These are phyloP conservation scores for Monarcha castaneiventris DNA, from an alignment of 2,113 vertebrate species.

Conservation along the genomic window DNA sequence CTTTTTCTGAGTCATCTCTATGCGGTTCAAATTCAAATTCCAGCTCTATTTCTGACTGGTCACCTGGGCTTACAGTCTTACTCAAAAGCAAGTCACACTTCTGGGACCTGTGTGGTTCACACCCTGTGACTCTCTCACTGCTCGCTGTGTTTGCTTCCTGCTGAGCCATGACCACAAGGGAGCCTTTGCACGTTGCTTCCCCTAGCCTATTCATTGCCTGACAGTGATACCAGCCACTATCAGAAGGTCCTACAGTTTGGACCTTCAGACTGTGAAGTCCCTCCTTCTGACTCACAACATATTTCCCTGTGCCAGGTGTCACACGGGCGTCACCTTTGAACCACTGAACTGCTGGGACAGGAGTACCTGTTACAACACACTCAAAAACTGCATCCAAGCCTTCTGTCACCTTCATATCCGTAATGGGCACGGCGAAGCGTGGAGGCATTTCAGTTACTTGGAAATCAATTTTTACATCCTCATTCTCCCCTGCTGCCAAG, in stretches of 20 bases:
- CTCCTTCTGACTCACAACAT: constrained; percentile 80
- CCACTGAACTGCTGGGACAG: constrained; percentile 88
- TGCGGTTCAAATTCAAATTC: constrained; percentile 83
- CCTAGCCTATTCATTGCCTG: constrained; percentile 86
- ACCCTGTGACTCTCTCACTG: constrained; percentile 61
- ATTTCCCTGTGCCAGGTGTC: constrained; percentile 78
- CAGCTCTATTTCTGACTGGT: constrained; percentile 84
- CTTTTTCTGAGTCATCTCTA: constrained; percentile 77
- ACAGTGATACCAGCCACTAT: constrained; percentile 86
- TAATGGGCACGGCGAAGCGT: constrained; percentile 87
- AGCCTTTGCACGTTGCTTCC: constrained; percentile 86
- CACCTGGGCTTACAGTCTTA: constrained; percentile 70
- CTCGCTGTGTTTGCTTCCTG: constrained; percentile 59
- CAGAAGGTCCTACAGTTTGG: constrained; percentile 73
- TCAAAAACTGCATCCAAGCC: constrained; percentile 87
- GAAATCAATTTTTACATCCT: constrained; percentile 91
- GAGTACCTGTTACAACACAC: constrained; percentile 90
- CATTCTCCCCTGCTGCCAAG: constrained; percentile 75
- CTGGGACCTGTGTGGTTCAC: constrained; percentile 69
- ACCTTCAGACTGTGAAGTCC: constrained; percentile 88
- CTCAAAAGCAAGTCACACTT: constrained; percentile 81
- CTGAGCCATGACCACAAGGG: constrained; percentile 76
- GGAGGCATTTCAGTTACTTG: constrained; percentile 96
- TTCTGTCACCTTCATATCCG: constrained; percentile 83
- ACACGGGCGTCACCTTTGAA: constrained; percentile 85